Conservation (phyloP, 2,113 vertebrate species). For the Eulacestoma nigropectus region DNA sequence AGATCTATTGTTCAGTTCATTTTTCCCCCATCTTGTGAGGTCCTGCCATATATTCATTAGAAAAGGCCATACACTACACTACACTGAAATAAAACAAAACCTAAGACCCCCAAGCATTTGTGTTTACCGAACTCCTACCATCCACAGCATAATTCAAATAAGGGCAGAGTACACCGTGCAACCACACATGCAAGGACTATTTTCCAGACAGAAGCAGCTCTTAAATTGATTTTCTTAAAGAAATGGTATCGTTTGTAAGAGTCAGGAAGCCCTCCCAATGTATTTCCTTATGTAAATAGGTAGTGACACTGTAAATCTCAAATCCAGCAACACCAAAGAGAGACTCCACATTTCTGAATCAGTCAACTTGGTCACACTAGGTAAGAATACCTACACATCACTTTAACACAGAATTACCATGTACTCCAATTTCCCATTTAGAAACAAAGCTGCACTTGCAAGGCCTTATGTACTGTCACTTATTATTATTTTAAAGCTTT, state of each 20-base stretch:
- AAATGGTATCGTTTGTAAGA: fast-evolving
- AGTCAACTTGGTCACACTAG: neutral
- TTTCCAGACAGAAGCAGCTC: neutral
- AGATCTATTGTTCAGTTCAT: neutral
- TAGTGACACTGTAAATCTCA: neutral
- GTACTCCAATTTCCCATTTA: neutral
- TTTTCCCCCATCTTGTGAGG: neutral
- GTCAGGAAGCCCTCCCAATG: neutral
- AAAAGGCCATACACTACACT: neutral
- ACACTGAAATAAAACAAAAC: neutral
- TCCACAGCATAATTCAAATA: neutral
- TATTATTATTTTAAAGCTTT: neutral
- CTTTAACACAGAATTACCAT: neutral
- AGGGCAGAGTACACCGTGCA: neutral
- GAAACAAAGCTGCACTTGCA: neutral
- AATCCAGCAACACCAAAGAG: neutral
- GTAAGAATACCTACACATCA: neutral
- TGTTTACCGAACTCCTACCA: neutral
- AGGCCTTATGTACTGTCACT: neutral
- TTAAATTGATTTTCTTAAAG: neutral
- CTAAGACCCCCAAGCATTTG: neutral
- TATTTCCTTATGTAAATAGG: neutral
- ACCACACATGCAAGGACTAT: neutral
- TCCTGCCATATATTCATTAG: neutral
- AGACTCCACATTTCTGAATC: neutral